A percentile compares a stretch with the other conserved stretches of the same genome.
Evolutionary conservation across 1,140 invertebrate genomes (phyloP).

Genomic region (Aphidius gifuensis): DNA sequence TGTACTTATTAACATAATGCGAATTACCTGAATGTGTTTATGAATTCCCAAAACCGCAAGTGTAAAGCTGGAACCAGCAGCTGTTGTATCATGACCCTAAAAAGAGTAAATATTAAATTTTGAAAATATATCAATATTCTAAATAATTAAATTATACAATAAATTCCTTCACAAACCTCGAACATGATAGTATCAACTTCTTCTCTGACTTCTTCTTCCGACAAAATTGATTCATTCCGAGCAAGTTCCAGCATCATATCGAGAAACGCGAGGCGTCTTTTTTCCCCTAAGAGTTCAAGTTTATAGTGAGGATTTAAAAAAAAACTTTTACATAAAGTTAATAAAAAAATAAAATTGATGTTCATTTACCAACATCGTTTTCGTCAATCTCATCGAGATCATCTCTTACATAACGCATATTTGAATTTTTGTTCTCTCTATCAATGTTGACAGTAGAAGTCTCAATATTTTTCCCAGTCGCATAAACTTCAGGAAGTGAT

Average conservation of each 20-base stretch:
- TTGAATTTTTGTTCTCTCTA: constrained; percentile 26
- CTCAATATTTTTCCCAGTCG: constrained; percentile 6
- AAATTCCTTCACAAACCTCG: constrained; percentile 60
- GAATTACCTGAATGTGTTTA: constrained; percentile 64
- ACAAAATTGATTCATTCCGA: constrained; percentile 59
- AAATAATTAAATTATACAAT: not conserved
- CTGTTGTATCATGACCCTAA: constrained; percentile 86
- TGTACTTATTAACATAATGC: no score
- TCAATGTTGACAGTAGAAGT: constrained; percentile 3
- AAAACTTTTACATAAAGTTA: not conserved
- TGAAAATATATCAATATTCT: not conserved
- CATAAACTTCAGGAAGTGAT: constrained; percentile 10
- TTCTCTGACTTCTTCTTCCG: constrained; percentile 78
- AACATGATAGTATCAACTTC: constrained; percentile 88
- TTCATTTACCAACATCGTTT: constrained; percentile 62
- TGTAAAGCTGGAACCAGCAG: constrained; percentile 75
- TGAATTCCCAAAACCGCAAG: constrained; percentile 73
- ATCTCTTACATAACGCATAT: constrained; percentile 58
- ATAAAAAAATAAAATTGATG: not conserved
- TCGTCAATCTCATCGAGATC: constrained; percentile 72
- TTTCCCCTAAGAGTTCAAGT: constrained; percentile 55
- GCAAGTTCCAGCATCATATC: constrained; percentile 77
- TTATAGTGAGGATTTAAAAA: not conserved
- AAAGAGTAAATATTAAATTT: constrained; percentile 21
- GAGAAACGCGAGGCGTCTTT: constrained; percentile 78